Conservation (phyloP, 64 coral and sea anemone genomes). For the Stichodactyla helianthus region DNA sequence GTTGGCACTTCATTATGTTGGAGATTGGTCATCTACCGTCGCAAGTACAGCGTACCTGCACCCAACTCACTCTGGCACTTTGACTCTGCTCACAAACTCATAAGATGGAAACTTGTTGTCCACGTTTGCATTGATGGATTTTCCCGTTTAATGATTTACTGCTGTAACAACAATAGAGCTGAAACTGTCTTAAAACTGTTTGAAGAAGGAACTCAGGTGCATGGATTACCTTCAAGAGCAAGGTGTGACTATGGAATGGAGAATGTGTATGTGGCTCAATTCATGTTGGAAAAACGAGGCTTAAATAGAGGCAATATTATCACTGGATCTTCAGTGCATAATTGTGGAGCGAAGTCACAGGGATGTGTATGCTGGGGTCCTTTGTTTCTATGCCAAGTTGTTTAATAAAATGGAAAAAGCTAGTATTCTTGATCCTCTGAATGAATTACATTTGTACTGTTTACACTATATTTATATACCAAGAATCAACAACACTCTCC, state of each 20-base stretch:
- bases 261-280: constrained; percentile 43
- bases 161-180: constrained; percentile 49
- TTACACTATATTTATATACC: constrained; percentile 72
- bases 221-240: constrained; percentile 16
- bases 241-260: constrained; percentile 34
- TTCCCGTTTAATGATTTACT: constrained; percentile 50
- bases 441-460: constrained; percentile 72
- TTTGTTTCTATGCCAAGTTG: constrained; percentile 63
- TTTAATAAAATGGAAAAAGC: constrained; percentile 76
- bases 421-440: constrained; percentile 43
- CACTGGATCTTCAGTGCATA: constrained; percentile 42
- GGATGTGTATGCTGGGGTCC: constrained; percentile 43
- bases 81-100: constrained; percentile 71
- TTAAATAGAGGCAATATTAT: constrained; percentile 5
- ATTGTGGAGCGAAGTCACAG: constrained; percentile 23
- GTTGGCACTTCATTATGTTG: constrained; percentile 62
- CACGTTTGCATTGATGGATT: constrained; percentile 62
- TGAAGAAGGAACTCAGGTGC: no score
- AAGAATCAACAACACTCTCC: constrained; percentile 60
- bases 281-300: constrained; percentile 44
- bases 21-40: constrained; percentile 56
- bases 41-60: constrained; percentile 71
- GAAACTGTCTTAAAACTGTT: constrained; percentile 25
- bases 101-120: constrained; percentile 42
- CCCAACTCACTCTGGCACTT: constrained; percentile 76